Percentiles rank a stretch among this genome's conserved stretches.
These are phyloP conservation scores for Euura lappo DNA, from an alignment of 1,140 invertebrate genomes.

Conservation along the genomic window DNA sequence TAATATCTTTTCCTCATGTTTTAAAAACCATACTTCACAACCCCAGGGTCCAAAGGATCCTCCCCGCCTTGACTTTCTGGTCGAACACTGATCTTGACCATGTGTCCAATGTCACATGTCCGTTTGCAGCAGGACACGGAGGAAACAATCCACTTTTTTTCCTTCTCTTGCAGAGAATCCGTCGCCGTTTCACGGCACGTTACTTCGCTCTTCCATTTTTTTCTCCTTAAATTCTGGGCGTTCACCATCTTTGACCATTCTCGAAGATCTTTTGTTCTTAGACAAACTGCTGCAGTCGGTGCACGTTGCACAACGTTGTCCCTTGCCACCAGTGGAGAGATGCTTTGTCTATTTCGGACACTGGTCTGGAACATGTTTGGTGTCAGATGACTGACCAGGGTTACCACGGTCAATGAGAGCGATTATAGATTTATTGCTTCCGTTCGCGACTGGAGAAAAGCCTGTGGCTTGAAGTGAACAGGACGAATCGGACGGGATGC, in stretches of 20 bases:
- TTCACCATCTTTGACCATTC: too few relatives aligned
- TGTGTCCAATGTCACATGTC: background rate
- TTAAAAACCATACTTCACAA: background rate
- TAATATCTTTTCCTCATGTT: background rate
- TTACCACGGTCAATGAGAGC: too few relatives aligned
- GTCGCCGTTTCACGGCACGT: background rate
- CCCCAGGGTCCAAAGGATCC: background rate
- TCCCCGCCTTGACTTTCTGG: background rate
- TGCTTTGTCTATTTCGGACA: background rate
- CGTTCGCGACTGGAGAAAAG: too few relatives aligned
- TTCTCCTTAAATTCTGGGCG: background rate
- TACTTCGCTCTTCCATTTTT: background rate
- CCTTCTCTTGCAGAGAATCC: background rate
- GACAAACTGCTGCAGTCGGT: background rate
- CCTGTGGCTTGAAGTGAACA: too few relatives aligned
- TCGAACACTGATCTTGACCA: background rate
- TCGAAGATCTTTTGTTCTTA: too few relatives aligned
- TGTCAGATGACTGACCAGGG: background rate
- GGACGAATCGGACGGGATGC: too few relatives aligned
- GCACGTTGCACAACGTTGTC: background rate
- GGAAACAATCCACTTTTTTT: background rate
- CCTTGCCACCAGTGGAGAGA: background rate
- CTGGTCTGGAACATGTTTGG: background rate
- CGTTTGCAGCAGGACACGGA: background rate
- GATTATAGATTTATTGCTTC: background rate